Evolutionary conservation across 2,888 invertebrate species (phyloP), one percentile per base, ranked within the genome.

Genomic region (Ornithoptera alexandrae): DNA sequence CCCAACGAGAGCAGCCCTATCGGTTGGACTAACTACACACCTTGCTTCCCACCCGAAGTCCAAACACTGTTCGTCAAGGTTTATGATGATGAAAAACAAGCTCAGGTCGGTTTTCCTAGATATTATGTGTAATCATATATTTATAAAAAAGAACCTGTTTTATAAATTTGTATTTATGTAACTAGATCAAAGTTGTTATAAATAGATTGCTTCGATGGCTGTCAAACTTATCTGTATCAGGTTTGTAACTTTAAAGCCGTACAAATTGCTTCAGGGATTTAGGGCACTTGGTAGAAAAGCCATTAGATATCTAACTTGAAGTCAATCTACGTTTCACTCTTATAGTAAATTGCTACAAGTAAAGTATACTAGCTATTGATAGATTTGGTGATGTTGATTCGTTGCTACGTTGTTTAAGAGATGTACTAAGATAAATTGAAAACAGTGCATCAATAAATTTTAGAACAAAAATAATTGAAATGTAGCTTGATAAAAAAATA

Each of bases 21-120:
- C 24, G 97, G 97, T 2, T 97, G 97, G 95, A 97, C 97, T 2
- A 96, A 97, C 85, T 98, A 96, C 81, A 95, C 96, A 0, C 94
- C 94, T 0, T 98, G 98, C 81, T 96, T 95, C 77, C 95, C 96
- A 7, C 93, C 94, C 0, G 95, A 96, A 80, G 94, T 96, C 67
- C 93, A 94, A 61, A 89, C 94, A 12, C 88, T 97, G 0, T 92
- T 96, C 72, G 92, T 93, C 67, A 95, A 95, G 87, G 94, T 95
- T 18, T 93, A 93, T 65, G 90, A 93, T 65, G 90, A 93, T 15
- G 85, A 93, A 69, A 86, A 86, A 6, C 85, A 88, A 17, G 87
- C 81, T 0, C 79, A 84, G 79, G 87, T 86, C 74, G 72, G 73
- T 73, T 10, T 3, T 46, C 15, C 2, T 46, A 12, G 46, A 15